Base-by-base conservation (phyloP, 2,113 vertebrate species). In the Myotis brandtii region DNA sequence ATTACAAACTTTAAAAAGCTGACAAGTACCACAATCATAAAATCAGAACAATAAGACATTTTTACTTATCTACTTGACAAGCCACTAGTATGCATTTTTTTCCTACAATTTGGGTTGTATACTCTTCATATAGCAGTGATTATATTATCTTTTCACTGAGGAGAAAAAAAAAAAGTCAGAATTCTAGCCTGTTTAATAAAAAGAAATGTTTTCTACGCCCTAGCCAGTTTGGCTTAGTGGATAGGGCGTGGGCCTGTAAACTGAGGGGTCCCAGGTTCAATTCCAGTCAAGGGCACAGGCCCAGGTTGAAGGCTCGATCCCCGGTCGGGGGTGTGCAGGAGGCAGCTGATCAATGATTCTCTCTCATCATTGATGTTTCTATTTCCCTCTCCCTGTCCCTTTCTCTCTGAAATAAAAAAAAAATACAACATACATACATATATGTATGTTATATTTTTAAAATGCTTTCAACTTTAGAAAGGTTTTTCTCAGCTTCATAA, bases 81-180 rank as follows among this genome's bases (percentile, higher is more conserved):
- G n/a, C 48, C 18, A 10, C 6, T 23, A 5, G 43, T 13, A 5
- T 69, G 17, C 32, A 10, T 73, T 67, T 83, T 89, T 67, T 30
- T 5, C 0, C 46, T 80, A 56, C n/a, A 54, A 14, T 50, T 76
- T 75, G 30, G 48, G n/a, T 34, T 13, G 9, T 3, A 5, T 40
- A 4, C 14, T 72, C 23, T 88, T 81, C 52, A 32, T 30, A 13
- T 1, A 76, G 18, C 72, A 70, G 80, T 54, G 32, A 43, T 69
- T 67, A 84, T 23, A 91, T 75, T 73, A 17, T 52, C 16, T 89
- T 89, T 94, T 70, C 52, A 54, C 16, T 18, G 73, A 75, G n/a
- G 34, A 90, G 80, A 54, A 92, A 94, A n/a, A 66, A n/a, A 66
- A 59, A 62, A 88, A 85, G 79, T 67, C 93, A 80, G 32, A 23